phyloP scores from a whole-genome alignment of 35 echinoderm and acorn worm species.

The Amphiura filiformis region DNA sequence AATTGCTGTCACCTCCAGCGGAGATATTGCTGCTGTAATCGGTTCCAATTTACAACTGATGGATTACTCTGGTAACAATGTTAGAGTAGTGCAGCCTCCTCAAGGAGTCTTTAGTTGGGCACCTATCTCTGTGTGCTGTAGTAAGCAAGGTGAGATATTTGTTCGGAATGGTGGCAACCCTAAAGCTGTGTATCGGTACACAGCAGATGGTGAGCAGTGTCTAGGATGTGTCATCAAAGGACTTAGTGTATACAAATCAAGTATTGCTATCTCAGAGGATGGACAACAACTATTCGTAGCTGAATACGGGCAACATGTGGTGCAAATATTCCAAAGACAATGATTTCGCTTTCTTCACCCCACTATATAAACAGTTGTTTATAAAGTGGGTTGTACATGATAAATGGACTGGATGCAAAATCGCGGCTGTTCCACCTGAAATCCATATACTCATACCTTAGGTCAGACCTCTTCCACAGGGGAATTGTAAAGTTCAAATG shows the following conservation, averaged over 20 bases:
- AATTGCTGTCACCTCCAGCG: background rate
- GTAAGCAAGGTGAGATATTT: background rate
- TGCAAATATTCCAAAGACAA: background rate
- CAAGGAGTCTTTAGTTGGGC: background rate
- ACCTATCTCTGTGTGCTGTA: background rate
- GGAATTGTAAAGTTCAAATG: too few relatives aligned
- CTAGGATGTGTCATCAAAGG: background rate
- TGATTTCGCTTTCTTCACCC: too few relatives aligned
- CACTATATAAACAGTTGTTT: too few relatives aligned
- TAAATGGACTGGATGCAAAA: too few relatives aligned
- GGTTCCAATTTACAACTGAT: background rate
- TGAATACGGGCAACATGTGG: background rate
- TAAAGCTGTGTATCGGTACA: background rate
- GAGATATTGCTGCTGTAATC: background rate
- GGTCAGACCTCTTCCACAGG: too few relatives aligned
- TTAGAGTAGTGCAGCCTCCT: background rate
- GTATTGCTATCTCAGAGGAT: background rate
- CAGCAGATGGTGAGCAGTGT: background rate
- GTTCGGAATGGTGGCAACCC: background rate
- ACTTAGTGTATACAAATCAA: background rate
- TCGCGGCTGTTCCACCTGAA: too few relatives aligned
- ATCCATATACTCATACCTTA: too few relatives aligned
- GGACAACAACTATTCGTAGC: background rate
- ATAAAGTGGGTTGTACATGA: too few relatives aligned
- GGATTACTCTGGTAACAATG: background rate